Conservation (phyloP, 1,140 invertebrate genomes). For the Apocrypta bakeri region DNA sequence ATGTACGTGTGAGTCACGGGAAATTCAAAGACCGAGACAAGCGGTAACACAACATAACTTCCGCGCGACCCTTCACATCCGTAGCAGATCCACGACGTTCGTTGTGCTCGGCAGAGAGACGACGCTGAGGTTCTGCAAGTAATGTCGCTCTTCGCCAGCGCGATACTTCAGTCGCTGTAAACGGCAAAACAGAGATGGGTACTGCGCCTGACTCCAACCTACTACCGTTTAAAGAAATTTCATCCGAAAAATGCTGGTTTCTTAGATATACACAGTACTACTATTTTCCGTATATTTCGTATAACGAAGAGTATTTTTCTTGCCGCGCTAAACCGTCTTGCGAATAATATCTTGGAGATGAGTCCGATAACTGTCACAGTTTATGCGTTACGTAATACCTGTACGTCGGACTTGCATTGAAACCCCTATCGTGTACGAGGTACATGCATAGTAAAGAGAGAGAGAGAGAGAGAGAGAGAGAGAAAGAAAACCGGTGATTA, state of each 20-base stretch:
- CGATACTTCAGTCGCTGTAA: not conserved
- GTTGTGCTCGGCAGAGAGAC: conserved; percentile 7
- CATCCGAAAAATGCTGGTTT: not conserved
- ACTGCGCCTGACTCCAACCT: not conserved
- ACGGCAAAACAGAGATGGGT: not conserved
- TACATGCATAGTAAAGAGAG: too few relatives aligned
- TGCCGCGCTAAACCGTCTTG: too few relatives aligned
- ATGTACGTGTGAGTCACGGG: not conserved
- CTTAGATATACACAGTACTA: not conserved
- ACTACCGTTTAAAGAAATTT: not conserved
- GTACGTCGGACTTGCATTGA: too few relatives aligned
- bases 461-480: too few relatives aligned
- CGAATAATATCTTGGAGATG: too few relatives aligned
- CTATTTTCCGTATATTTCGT: too few relatives aligned
- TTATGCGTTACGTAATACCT: too few relatives aligned
- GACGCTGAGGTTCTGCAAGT: not conserved
- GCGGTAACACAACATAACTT: not conserved
- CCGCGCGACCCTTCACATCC: not conserved
- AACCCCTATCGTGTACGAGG: too few relatives aligned
- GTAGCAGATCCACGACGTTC: not conserved
- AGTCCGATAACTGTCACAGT: too few relatives aligned
- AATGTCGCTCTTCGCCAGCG: not conserved
- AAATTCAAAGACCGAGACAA: conserved; percentile 1
- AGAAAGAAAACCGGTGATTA: too few relatives aligned
- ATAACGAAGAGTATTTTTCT: too few relatives aligned